phyloP scores from a whole-genome alignment of 2,888 invertebrate genomes.

The Clanis bilineata region DNA sequence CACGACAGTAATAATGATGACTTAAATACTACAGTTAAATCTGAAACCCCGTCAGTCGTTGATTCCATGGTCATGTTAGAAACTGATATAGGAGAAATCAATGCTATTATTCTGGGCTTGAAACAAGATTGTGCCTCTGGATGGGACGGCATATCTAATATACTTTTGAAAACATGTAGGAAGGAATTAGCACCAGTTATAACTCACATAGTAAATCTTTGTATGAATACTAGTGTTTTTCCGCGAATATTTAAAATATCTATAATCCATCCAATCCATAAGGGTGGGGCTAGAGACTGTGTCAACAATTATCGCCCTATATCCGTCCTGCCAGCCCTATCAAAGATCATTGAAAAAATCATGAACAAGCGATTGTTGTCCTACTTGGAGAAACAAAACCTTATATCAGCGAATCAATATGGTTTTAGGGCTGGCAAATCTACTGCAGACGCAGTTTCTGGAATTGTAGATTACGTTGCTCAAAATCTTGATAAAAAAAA shows the following conservation, averaged over 20 bases:
- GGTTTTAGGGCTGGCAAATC: conserved; percentile 15
- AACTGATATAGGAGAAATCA: background rate
- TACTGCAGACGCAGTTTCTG: conserved; percentile 14
- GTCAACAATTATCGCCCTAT: too few species aligned
- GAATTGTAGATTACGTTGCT: background rate
- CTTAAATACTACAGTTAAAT: background rate
- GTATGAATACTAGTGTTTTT: conserved; percentile 12
- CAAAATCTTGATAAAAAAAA: conserved; percentile 15
- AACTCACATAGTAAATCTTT: conserved; percentile 10
- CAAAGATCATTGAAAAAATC: too few species aligned
- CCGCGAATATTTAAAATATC: conserved; percentile 12
- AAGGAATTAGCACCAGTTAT: background rate
- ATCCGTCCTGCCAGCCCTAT: too few species aligned
- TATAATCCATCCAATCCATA: too few species aligned
- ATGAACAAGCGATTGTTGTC: too few species aligned
- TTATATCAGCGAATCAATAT: too few species aligned
- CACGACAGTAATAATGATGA: background rate
- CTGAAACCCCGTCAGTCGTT: background rate
- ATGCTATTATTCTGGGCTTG: background rate
- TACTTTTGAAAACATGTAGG: background rate
- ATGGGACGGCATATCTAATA: conserved; percentile 12
- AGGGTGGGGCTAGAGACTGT: too few species aligned
- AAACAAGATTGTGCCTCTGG: conserved; percentile 9
- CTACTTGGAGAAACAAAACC: too few species aligned
- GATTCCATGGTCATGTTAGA: background rate